Conservation (phyloP, 1,140 invertebrate species). For the Drosophila nebulosa region DNA sequence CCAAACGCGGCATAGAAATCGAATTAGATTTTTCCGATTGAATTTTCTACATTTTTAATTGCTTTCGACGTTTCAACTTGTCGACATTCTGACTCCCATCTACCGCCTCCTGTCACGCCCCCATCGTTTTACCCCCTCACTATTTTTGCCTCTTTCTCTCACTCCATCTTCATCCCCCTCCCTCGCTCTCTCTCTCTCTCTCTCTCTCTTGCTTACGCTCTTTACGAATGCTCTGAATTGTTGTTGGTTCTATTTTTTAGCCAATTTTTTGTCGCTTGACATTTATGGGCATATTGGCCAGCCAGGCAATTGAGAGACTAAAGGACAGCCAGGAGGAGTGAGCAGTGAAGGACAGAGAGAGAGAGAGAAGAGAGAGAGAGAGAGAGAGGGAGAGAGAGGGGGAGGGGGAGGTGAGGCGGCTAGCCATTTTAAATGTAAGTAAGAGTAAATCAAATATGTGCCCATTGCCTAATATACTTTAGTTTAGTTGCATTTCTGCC, state of each 20-base stretch:
- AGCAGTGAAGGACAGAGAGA: neutral
- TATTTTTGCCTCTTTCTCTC: neutral
- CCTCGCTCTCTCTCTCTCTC: neutral
- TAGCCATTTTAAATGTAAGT: slow-evolving; percentile 64
- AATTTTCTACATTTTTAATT: slow-evolving; percentile 80
- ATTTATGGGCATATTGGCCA: slow-evolving; percentile 57
- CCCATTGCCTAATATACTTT: slow-evolving; percentile 60
- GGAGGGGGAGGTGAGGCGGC: neutral
- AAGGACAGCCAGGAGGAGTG: no score
- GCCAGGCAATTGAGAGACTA: slow-evolving; percentile 4
- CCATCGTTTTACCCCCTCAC: neutral
- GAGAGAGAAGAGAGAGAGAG: neutral
- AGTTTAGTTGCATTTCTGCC: slow-evolving; percentile 60
- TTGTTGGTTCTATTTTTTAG: slow-evolving; percentile 50
- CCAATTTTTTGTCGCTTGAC: slow-evolving; percentile 62
- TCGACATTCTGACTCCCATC: slow-evolving; percentile 34
- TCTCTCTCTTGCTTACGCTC: neutral
- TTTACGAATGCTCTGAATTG: slow-evolving; percentile 29
- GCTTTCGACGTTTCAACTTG: slow-evolving; percentile 78
- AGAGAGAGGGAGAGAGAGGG: no score
- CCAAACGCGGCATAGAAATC: slow-evolving; percentile 77
- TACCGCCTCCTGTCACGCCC: slow-evolving; percentile 11
- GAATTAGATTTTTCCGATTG: slow-evolving; percentile 80
- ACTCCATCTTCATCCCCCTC: no score
- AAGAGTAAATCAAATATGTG: slow-evolving; percentile 71